Conservation (phyloP, 2,888 invertebrate species). For the Nymphalis urticae region DNA sequence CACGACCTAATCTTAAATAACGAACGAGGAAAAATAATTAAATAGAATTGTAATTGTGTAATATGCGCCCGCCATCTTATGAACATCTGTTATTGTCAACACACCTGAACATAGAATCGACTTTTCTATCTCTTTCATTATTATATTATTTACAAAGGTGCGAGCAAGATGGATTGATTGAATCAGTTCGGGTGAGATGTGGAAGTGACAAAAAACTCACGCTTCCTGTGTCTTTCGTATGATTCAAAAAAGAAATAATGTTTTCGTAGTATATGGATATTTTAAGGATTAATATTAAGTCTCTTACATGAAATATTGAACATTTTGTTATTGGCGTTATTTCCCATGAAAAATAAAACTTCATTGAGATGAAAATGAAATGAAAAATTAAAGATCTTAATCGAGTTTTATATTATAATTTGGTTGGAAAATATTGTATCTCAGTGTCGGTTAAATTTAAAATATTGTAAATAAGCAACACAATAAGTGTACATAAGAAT, state of each 20-base stretch:
- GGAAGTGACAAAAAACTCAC: slow-evolving; percentile 81
- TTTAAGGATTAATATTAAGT: slow-evolving; percentile 1
- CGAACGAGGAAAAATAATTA: slow-evolving; percentile 76
- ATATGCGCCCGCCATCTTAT: slow-evolving; percentile 69
- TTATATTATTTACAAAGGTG: slow-evolving; percentile 25
- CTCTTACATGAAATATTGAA: not conserved
- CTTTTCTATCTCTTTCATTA: slow-evolving; percentile 51
- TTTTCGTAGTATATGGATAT: slow-evolving; percentile 52
- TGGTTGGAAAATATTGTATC: too few species aligned
- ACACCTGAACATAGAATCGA: slow-evolving; percentile 69
- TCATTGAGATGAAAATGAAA: too few species aligned
- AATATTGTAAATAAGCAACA: not conserved
- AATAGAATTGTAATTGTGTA: slow-evolving; percentile 80
- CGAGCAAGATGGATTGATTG: slow-evolving; percentile 50
- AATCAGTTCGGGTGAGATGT: slow-evolving; percentile 63
- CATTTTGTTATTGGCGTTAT: not conserved
- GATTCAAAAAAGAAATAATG: slow-evolving; percentile 79
- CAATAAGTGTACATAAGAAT: not conserved
- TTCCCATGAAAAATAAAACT: too few species aligned
- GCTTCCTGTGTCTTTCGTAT: slow-evolving; percentile 82
- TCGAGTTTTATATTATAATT: too few species aligned
- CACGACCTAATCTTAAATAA: slow-evolving; percentile 63
- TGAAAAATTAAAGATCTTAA: too few species aligned
- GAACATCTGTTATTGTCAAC: slow-evolving; percentile 81
- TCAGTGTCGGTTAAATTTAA: too few species aligned